Conservation (phyloP, 1,140 invertebrate species). For the Chironomus striatipennis region DNA sequence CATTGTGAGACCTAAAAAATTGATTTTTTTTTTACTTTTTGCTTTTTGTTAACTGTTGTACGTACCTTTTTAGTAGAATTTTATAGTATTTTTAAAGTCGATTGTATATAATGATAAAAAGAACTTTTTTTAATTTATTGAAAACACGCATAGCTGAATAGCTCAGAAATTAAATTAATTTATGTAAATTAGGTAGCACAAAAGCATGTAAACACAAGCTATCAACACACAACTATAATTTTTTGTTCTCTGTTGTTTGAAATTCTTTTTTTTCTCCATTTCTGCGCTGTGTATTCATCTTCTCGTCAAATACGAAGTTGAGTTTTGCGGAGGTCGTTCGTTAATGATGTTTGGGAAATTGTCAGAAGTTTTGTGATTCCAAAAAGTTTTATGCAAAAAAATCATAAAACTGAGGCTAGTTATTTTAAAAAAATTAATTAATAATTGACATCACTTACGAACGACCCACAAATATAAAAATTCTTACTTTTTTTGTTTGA, state of each 20-base stretch:
- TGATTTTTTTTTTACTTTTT: background rate
- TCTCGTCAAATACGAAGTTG: background rate
- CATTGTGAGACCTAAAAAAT: background rate
- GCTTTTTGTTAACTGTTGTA: background rate
- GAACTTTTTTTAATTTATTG: slow-evolving; percentile 1
- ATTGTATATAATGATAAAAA: slow-evolving; percentile 5
- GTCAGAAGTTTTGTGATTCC: too few relatives aligned
- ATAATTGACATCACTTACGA: too few relatives aligned
- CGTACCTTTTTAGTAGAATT: background rate
- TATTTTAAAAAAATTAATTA: too few relatives aligned
- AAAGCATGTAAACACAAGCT: background rate
- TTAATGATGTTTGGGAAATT: too few relatives aligned
- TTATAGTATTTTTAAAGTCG: background rate
- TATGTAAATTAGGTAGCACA: slow-evolving; percentile 21
- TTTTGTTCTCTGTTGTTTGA: background rate
- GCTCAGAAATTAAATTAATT: slow-evolving; percentile 16
- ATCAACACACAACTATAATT: slow-evolving; percentile 7
- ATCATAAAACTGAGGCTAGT: too few relatives aligned
- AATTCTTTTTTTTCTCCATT: background rate
- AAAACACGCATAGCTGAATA: slow-evolving; percentile 3
- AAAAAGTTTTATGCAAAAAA: too few relatives aligned
- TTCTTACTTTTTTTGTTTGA: too few relatives aligned
- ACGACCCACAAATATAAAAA: too few relatives aligned
- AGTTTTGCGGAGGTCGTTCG: too few relatives aligned
- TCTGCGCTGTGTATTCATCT: background rate